Conservation (phyloP, 1,140 invertebrate genomes). For the Drosophila auraria region DNA sequence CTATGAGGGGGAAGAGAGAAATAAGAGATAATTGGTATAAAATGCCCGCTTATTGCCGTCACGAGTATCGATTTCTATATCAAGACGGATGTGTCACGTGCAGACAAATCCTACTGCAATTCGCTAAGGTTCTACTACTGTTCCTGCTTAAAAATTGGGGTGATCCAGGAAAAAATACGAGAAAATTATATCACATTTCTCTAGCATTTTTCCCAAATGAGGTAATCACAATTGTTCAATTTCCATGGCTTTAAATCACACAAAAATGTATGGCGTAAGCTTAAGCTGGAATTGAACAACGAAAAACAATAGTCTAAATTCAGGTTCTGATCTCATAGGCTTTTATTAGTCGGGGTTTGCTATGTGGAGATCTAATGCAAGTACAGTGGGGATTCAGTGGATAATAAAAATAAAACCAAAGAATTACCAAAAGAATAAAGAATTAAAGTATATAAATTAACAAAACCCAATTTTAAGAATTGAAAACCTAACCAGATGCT, state of each 20-base stretch:
- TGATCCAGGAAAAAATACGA: slow-evolving; percentile 8
- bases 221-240: slow-evolving; percentile 35
- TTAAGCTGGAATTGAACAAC: neutral
- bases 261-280: slow-evolving; percentile 18
- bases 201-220: neutral
- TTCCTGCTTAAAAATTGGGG: neutral
- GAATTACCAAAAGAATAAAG: too few species aligned
- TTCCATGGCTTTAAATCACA: slow-evolving; percentile 9
- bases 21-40: slow-evolving; percentile 76
- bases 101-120: slow-evolving; percentile 45
- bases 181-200: neutral
- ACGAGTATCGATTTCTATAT: slow-evolving; percentile 80
- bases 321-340: slow-evolving; percentile 31
- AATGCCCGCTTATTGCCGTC: slow-evolving; percentile 78
- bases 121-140: slow-evolving; percentile 5
- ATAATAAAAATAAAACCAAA: neutral
- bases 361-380: neutral
- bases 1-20: slow-evolving; percentile 39
- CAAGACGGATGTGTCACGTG: slow-evolving; percentile 74
- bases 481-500: too few species aligned
- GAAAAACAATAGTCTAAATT: slow-evolving; percentile 25
- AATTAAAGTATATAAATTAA: too few species aligned
- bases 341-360: slow-evolving; percentile 8
- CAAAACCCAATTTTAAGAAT: too few species aligned
- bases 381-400: neutral